Percentiles rank a stretch among this genome's conserved stretches.
Conservation (phyloP, 2,113 vertebrate genomes). For the Myotis yumanensis region DNA sequence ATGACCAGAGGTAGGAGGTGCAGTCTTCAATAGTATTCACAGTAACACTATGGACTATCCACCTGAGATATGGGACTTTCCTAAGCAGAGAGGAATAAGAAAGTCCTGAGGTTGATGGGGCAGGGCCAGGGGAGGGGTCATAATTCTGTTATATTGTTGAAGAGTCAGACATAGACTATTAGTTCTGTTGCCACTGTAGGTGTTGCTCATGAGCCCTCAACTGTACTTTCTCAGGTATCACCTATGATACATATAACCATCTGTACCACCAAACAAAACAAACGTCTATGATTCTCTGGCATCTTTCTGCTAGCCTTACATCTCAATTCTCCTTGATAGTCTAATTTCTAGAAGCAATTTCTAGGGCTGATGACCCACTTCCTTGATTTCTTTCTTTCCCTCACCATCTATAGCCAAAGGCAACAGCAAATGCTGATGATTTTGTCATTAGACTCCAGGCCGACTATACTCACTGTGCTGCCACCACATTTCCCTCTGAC, state of each 20-base stretch:
- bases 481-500: background rate
- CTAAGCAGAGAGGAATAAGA: background rate
- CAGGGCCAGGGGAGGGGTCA: background rate
- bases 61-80: background rate
- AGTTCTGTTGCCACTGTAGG: background rate
- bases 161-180: background rate
- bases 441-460: background rate
- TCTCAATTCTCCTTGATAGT: background rate
- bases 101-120: background rate
- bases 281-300: background rate
- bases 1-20: background rate
- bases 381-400: background rate
- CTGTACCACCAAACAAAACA: background rate
- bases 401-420: background rate
- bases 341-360: background rate
- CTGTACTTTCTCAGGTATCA: background rate
- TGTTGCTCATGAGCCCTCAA: background rate
- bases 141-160: background rate
- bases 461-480: background rate
- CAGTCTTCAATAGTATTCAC: background rate
- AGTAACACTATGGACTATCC: background rate
- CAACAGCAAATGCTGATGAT: background rate
- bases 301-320: background rate
- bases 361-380: background rate
- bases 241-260: background rate